Evolutionary conservation across 2,888 invertebrate species (phyloP), one percentile per base, ranked within the genome.

Genomic region (Chrysina gloriosa): DNA sequence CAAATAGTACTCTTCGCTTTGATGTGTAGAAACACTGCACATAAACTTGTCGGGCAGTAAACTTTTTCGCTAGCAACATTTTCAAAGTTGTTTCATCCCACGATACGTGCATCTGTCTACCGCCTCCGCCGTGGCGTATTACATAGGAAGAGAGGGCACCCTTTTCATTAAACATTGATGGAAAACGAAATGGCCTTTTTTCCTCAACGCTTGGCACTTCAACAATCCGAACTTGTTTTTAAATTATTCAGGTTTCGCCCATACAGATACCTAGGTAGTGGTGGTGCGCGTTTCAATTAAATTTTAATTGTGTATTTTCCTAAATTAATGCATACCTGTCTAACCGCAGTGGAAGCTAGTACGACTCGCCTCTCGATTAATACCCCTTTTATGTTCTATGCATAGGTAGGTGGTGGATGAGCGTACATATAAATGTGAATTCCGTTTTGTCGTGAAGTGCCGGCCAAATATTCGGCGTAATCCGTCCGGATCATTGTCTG

Each of bases 181-280:
- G 39, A n/a, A 39, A 58, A 39, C 58, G 58, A 58, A 58, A 58
- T 39, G 39, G 58, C 58, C 39, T 58, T 58, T 58, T 54, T 56
- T 56, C 50, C 27, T 58, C 25, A 42, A 23, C 58, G 58, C 14
- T 58, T 58, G 39, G 39, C 58, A 58, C 58, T 39, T 58, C 58
- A 58, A 58, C 58, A 58, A 58, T 58, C 39, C 58, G 58, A 58
- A 39, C 58, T 58, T 39, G 58, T 58, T 58, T 58, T 58, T 58
- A 25, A 58, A 58, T 58, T 58, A 58, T 58, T 58, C 39, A 58
- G 39, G 58, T 31, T 23, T 39, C 58, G 14, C 21, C 39, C 19
- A 14, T 39, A 39, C 50, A n/a, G 3, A 29, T 50, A 50, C 2
- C n/a, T 36, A 36, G n/a, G 36, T 36, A 36, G n/a, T 9, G 29